Conservation (phyloP, 2,113 vertebrate genomes). For the Ptilonorhynchus violaceus region DNA sequence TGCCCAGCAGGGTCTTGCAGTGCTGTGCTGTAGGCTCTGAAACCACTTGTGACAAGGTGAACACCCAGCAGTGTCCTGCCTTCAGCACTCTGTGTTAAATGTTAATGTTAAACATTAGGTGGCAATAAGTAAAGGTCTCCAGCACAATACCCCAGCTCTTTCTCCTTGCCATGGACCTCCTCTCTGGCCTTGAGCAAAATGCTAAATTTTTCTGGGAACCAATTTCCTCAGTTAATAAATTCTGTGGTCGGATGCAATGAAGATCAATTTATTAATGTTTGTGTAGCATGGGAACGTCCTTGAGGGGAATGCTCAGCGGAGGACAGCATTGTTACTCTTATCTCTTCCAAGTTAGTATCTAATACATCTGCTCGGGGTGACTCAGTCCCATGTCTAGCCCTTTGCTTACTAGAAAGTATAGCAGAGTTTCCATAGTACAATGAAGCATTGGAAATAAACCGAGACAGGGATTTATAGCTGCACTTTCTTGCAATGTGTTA, state of each 20-base stretch:
- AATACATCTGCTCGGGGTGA: not conserved
- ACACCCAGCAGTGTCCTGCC: fast-evolving
- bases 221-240: not conserved
- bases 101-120: not conserved
- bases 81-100: not conserved
- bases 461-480: not conserved
- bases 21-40: not conserved
- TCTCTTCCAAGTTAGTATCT: not conserved
- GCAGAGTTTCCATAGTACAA: not conserved
- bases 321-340: not conserved
- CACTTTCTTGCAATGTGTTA: not conserved
- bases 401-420: not conserved
- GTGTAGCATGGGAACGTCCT: not conserved
- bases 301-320: not conserved
- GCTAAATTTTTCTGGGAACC: not conserved
- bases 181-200: not conserved
- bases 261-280: not conserved
- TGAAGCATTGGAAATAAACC: not conserved
- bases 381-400: not conserved
- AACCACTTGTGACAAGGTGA: not conserved
- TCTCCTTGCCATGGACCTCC: not conserved
- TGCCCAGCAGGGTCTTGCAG: not conserved
- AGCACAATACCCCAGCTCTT: not conserved
- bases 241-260: not conserved
- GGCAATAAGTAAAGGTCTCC: not conserved